A percentile compares a stretch with the other conserved stretches of the same genome.
Conservation (phyloP, 92 coral and sea anemone species). For the Heliopora coerulea region DNA sequence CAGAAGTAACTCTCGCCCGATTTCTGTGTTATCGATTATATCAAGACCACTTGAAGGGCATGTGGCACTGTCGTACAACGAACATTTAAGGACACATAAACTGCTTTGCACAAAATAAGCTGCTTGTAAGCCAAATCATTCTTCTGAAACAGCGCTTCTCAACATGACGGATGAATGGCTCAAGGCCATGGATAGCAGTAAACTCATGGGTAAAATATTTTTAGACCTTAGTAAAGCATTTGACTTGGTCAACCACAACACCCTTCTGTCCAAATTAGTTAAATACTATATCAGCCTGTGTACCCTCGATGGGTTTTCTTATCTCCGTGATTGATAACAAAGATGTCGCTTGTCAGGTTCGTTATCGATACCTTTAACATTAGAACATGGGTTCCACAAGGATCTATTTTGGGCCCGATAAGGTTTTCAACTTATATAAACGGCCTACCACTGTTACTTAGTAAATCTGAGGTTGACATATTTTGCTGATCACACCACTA, state of each 20-base stretch:
- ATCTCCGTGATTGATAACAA: no score
- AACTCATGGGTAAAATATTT: slow-evolving; percentile 45
- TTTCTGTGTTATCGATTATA: no score
- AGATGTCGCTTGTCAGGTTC: no score
- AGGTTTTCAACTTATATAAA: no score
- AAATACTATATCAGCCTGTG: slow-evolving; percentile 28
- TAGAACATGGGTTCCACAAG: no score
- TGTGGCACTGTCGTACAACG: slow-evolving; percentile 15
- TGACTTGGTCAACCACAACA: slow-evolving; percentile 44
- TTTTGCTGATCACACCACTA: slow-evolving; percentile 50
- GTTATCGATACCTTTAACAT: no score
- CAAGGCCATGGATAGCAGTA: slow-evolving; percentile 49
- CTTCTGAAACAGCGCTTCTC: slow-evolving; percentile 42
- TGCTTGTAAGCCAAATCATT: slow-evolving; percentile 41
- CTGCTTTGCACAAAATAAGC: slow-evolving; percentile 48
- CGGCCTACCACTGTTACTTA: no score
- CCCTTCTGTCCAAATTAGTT: slow-evolving; percentile 38
- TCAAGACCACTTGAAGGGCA: slow-evolving; percentile 37
- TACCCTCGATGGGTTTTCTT: no score
- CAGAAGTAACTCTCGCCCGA: slow-evolving; percentile 22
- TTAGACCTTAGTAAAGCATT: slow-evolving; percentile 51
- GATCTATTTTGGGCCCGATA: no score
- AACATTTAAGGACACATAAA: slow-evolving; percentile 25
- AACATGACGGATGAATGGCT: slow-evolving; percentile 52
- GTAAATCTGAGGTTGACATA: slow-evolving; percentile 33